These are phyloP conservation scores for Lydus trimaculatus DNA, from an alignment of 2,888 invertebrate species.

Conservation along the genomic window DNA sequence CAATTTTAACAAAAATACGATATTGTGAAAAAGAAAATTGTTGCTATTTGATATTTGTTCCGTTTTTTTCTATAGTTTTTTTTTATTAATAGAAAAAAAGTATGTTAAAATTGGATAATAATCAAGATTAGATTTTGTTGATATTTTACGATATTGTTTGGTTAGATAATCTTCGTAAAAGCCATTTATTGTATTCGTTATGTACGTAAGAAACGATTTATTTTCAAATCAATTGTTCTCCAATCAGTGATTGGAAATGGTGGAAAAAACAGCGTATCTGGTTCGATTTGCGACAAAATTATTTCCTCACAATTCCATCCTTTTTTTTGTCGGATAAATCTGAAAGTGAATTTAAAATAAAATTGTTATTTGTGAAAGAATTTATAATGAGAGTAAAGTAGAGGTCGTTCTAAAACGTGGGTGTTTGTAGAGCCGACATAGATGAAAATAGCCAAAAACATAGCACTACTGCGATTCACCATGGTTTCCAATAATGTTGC, in stretches of 20 bases:
- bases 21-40: background rate
- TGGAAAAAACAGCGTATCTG: background rate
- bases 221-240: background rate
- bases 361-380: no score
- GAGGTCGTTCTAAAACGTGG: no score
- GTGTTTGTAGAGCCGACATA: no score
- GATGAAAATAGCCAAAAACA: no score
- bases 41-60: background rate
- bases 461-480: no score
- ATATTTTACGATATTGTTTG: background rate
- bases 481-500: no score
- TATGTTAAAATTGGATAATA: background rate
- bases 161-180: no score
- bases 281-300: background rate
- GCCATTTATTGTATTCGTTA: no score
- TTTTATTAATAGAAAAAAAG: background rate
- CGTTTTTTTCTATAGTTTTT: background rate
- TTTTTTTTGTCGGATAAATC: no score
- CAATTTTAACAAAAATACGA: background rate
- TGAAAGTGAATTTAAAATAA: no score
- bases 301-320: background rate
- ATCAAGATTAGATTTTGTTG: background rate
- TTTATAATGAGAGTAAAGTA: no score
- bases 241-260: background rate
- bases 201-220: background rate